A percentile compares a stretch with the other conserved stretches of the same genome.
These are phyloP conservation scores for Melanchra persicariae DNA, from an alignment of 2,888 invertebrate genomes.

Conservation along the genomic window DNA sequence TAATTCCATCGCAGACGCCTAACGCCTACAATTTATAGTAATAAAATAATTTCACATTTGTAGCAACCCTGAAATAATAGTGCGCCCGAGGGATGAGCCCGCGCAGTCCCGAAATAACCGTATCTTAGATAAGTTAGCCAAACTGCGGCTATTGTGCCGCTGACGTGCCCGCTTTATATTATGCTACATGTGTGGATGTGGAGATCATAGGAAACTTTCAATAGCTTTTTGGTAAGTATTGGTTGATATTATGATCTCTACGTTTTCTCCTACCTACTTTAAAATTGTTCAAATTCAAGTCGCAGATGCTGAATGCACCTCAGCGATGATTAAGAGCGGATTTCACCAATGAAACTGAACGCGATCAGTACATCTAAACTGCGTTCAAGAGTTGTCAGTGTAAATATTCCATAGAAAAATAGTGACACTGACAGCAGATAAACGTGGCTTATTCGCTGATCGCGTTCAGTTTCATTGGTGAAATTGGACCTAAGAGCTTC, in stretches of 20 bases:
- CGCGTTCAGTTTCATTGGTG: too few relatives aligned
- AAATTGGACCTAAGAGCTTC: too few relatives aligned
- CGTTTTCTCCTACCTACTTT: too few relatives aligned
- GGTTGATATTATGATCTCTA: not conserved
- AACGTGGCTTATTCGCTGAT: too few relatives aligned
- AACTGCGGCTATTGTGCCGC: conserved; percentile 44
- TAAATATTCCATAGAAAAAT: too few relatives aligned
- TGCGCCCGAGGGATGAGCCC: conserved; percentile 36
- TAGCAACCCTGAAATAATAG: conserved; percentile 43
- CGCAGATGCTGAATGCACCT: too few relatives aligned
- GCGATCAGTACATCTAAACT: too few relatives aligned
- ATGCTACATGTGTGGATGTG: not conserved
- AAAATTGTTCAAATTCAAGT: too few relatives aligned
- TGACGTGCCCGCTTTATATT: conserved; percentile 38
- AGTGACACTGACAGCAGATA: too few relatives aligned
- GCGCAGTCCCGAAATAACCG: conserved; percentile 42
- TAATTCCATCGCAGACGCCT: not conserved
- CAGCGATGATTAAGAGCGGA: too few relatives aligned
- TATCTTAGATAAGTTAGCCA: conserved; percentile 54
- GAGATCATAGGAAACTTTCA: conserved; percentile 3
- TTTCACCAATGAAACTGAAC: too few relatives aligned
- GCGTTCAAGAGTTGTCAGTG: too few relatives aligned
- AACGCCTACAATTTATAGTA: conserved; percentile 19
- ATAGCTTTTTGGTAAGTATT: not conserved
- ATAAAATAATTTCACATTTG: conserved; percentile 27